Conservation (phyloP, 2,888 invertebrate species). For the Parnassius orleans region DNA sequence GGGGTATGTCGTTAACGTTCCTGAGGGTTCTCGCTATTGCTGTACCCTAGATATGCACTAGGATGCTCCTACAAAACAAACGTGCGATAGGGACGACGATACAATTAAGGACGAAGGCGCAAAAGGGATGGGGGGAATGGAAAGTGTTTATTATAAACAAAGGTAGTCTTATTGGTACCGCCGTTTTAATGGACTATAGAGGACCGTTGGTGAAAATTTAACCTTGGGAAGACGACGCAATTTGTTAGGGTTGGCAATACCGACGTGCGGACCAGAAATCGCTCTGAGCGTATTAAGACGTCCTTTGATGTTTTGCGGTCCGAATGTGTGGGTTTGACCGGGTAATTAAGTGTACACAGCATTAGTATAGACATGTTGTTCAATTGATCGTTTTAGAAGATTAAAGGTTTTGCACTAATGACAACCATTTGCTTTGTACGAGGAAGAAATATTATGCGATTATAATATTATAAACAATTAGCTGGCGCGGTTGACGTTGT, state of each 20-base stretch:
- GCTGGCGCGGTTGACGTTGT: too few relatives aligned
- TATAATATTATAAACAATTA: too few relatives aligned
- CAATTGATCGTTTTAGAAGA: slow-evolving; percentile 52
- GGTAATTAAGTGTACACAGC: slow-evolving; percentile 69
- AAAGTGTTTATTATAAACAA: slow-evolving; percentile 80
- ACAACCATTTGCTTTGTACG: slow-evolving; percentile 12
- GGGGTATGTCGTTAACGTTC: slow-evolving; percentile 76
- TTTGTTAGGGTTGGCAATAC: slow-evolving; percentile 58
- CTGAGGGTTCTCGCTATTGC: slow-evolving; percentile 64
- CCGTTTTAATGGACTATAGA: slow-evolving; percentile 64
- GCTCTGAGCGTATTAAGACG: slow-evolving; percentile 74
- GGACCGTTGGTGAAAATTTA: slow-evolving; percentile 64
- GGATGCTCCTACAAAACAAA: slow-evolving; percentile 69
- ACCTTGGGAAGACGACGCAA: slow-evolving; percentile 59
- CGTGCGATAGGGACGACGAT: slow-evolving; percentile 47
- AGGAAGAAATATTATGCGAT: neutral
- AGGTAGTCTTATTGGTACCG: slow-evolving; percentile 76
- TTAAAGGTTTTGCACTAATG: slow-evolving; percentile 34
- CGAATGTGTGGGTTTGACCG: slow-evolving; percentile 60
- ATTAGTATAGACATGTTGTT: slow-evolving; percentile 53
- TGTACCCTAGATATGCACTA: slow-evolving; percentile 72
- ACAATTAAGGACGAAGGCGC: slow-evolving; percentile 30
- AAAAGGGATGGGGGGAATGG: slow-evolving; percentile 51
- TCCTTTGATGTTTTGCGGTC: slow-evolving; percentile 75
- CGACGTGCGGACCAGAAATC: slow-evolving; percentile 63